Evolutionary conservation across 2,113 vertebrate species (phyloP).

Genomic region (Amphiprion ocellaris): DNA sequence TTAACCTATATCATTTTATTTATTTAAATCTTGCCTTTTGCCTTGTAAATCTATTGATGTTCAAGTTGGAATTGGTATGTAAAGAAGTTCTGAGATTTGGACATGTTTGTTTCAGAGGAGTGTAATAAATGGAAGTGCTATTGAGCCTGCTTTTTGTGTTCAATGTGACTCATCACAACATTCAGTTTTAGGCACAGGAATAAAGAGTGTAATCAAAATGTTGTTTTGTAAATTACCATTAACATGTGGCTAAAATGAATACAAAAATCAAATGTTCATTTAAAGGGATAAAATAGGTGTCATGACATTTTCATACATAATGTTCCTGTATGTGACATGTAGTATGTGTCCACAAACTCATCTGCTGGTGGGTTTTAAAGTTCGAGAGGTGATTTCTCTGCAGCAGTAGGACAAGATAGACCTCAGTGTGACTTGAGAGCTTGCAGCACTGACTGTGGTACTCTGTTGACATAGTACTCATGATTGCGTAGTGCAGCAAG

Average conservation of each 20-base stretch:
- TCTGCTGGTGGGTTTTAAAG: not conserved
- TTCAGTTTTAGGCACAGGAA: not conserved
- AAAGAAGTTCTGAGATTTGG: conserved; percentile 67
- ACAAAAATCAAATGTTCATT: conserved; percentile 7
- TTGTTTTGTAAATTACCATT: not conserved
- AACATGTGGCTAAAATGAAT: not conserved
- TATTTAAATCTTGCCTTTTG: conserved; percentile 55
- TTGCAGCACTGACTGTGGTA: conserved; percentile 89
- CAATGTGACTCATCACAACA: not conserved
- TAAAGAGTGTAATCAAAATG: not conserved
- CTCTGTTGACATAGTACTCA: conserved; percentile 91
- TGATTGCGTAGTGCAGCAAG: conserved; percentile 92
- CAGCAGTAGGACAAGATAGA: not conserved
- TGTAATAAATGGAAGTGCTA: conserved; percentile 71
- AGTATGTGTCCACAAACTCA: no score
- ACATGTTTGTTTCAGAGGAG: conserved; percentile 69
- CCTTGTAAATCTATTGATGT: conserved; percentile 64
- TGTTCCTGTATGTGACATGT: no score
- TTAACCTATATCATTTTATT: conserved; percentile 51
- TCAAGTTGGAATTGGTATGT: conserved; percentile 55
- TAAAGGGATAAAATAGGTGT: not conserved
- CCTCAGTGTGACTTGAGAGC: conserved; percentile 82
- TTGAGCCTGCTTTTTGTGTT: conserved; percentile 19
- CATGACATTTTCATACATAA: no score
- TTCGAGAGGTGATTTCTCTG: not conserved